phyloP scores from a whole-genome alignment of 1,140 invertebrate genomes.

The Drosophila malerkotliana region DNA sequence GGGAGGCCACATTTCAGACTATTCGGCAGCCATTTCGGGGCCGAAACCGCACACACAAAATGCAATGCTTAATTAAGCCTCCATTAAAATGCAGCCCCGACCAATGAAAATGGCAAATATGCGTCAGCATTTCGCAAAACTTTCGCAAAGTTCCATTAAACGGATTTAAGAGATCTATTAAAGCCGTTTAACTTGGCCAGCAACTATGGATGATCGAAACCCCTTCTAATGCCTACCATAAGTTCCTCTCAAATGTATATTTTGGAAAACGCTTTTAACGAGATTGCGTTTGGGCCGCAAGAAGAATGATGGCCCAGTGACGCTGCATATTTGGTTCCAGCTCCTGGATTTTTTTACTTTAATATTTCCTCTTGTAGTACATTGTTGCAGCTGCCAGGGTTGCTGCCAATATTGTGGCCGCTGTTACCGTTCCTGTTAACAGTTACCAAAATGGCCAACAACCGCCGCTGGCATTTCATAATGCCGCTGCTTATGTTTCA shows the following conservation, averaged over 20 bases:
- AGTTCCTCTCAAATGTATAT: background rate
- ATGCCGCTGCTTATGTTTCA: conserved; percentile 50
- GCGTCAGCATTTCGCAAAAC: background rate
- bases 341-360: background rate
- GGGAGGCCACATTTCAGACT: conserved; percentile 44
- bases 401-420: conserved; percentile 16
- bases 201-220: too few relatives aligned
- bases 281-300: conserved; percentile 50
- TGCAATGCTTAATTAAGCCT: conserved; percentile 73
- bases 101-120: conserved; percentile 21
- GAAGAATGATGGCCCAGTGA: conserved; percentile 68
- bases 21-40: conserved; percentile 47
- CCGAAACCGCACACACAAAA: conserved; percentile 59
- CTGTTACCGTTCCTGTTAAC: conserved; percentile 39
- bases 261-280: conserved; percentile 68
- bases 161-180: background rate
- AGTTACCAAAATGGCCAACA: conserved; percentile 53
- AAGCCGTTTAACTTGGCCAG: too few relatives aligned
- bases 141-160: background rate
- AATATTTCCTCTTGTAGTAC: background rate
- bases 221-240: too few relatives aligned
- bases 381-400: conserved; percentile 15
- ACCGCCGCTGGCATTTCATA: conserved; percentile 66
- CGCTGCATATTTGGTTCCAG: conserved; percentile 60
- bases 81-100: conserved; percentile 58